phyloP scores from a whole-genome alignment of 2,888 invertebrate species.

The Bimastos eiseni region DNA sequence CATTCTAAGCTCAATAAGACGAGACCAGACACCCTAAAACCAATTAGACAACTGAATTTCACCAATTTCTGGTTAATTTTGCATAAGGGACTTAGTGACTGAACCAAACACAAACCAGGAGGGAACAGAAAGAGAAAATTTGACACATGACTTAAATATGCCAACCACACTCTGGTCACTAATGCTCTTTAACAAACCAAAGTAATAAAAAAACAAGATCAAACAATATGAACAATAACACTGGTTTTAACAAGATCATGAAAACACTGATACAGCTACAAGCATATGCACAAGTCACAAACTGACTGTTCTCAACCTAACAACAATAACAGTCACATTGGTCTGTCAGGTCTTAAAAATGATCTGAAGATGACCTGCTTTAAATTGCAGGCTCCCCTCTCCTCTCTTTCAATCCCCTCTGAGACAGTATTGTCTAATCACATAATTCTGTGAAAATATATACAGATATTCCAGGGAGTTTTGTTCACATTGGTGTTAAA shows the following conservation, averaged over 20 bases:
- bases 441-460: too few relatives aligned
- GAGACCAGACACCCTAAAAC: background rate
- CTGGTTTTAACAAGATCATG: background rate
- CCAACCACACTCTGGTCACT: background rate
- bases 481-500: too few relatives aligned
- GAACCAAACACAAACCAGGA: background rate
- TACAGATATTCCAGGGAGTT: too few relatives aligned
- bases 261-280: background rate
- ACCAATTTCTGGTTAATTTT: background rate
- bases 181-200: background rate
- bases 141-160: background rate
- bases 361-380: background rate
- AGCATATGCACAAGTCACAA: background rate
- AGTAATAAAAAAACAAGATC: background rate
- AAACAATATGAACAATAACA: background rate
- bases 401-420: too few relatives aligned
- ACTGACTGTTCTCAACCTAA: background rate
- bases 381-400: background rate
- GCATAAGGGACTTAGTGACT: background rate
- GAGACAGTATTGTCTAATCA: too few relatives aligned
- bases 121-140: conserved; percentile 1
- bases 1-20: background rate
- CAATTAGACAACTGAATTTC: background rate
- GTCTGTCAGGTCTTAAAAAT: background rate
- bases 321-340: background rate